Base-by-base conservation (phyloP, 2,888 invertebrate genomes). In the Xanthia icteritia region DNA sequence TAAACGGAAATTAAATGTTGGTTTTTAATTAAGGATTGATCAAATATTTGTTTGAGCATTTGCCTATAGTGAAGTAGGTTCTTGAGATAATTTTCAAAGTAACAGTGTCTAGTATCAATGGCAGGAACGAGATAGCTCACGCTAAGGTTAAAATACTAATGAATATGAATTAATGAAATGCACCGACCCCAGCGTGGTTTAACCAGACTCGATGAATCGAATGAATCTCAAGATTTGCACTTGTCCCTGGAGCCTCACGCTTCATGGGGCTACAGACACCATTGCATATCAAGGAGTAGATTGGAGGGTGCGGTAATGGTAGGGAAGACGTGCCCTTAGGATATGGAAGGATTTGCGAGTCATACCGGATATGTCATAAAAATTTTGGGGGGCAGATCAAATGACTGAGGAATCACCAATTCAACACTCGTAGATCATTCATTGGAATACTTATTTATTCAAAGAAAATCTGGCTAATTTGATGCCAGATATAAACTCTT, bases 21-120 rank as follows among this genome's bases (percentile, higher is more conserved):
- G 20, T 45, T 75, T 70, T 60, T 61, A 74, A 79, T 79, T 66
- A 75, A 67, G 27, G 11, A 66, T 42, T 79, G 31, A 66, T 48
- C n/a, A 42, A 48, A n/a, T 56, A 63, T 81, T 81, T 67, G 31
- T 56, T 60, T 31, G 5, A 23, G 27, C 5, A 72, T 72, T 80
- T 36, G 31, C 66, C n/a, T 80, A n/a, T 20, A 36, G 6, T 63
- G 4, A 20, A 42, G 54, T 20, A 15, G 2, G 1, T 27, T 9
- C 1, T 65, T 58, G 17, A 63, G 4, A 11, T 11, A 78, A 60
- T 61, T 61, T 6, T 31, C 0, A 9, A 54, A 76, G 20, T 58
- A 9, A 3, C 4, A 31, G 1, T 20, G n/a, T 23, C 1, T 66
- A 27, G 6, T 27, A 58, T 56, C 58, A 58, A 27, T 27, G 27